Base-by-base conservation (phyloP, 2,888 invertebrate species). In the Notodonta ziczac region DNA sequence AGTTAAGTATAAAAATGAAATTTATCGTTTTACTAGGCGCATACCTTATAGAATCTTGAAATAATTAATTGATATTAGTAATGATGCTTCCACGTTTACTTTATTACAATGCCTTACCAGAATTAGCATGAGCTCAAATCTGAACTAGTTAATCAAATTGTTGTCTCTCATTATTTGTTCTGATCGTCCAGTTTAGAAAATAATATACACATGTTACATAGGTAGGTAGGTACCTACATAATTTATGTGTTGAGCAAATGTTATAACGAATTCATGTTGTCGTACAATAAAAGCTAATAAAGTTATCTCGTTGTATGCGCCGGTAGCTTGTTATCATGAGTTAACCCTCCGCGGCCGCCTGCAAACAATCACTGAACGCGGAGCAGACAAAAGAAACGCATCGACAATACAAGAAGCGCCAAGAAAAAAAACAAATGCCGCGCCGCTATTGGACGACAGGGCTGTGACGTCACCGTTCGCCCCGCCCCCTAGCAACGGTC, bases 401-500 rank as follows among this genome's bases (percentile, higher is more conserved):
- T 74, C 82, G 77, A 88, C 88, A 87, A 88, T 85, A 86, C 81
- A 86, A 85, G 82, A 80, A 74, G 79, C 71, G 73, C 68, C 63
- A 85, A 83, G 82, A 85, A 87, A 90, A 24, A 90, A 89, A 90
- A 85, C 74, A 81, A 83, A 83, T 77, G 69, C 65, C 66, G 67
- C 77, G 59, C 74, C 69, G 66, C 75, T 83, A 91, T 93, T 93
- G 92, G 93, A 77, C 80, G 83, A 78, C 76, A 71, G 74, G 58
- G 69, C 68, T 56, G 86, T 93, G 91, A 93, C 92, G 94, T 93
- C 93, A 93, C 80, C 59, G 3, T 60, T 64, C 63, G 84, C 87
- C 81, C 86, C 94, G 91, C 93, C 94, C 93, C 93, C 82, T 93
- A 87, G 88, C 92, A 90, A 93, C 93, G 84, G 90, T 91, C 88